A percentile compares a stretch with the other conserved stretches of the same genome.
Evolutionary conservation across 2,888 invertebrate species (phyloP).

Genomic region (Ectropis crepuscularia): DNA sequence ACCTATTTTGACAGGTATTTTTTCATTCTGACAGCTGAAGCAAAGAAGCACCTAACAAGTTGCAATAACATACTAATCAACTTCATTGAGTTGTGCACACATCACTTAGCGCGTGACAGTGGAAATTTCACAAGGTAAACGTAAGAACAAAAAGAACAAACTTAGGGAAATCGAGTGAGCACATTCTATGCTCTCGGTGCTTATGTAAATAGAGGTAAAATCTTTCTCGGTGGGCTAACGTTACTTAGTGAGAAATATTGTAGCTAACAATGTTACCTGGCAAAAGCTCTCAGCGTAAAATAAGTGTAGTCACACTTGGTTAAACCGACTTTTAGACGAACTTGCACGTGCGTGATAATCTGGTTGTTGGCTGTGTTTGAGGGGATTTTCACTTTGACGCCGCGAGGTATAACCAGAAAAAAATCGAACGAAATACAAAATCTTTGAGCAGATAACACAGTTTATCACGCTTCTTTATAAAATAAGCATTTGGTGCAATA

Average conservation of each 20-base stretch:
- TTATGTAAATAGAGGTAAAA: constrained; percentile 38
- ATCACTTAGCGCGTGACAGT: too few relatives aligned
- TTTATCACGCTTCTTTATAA: too few relatives aligned
- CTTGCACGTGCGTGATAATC: constrained; percentile 31
- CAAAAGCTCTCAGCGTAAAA: constrained; percentile 43
- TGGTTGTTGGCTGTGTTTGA: constrained; percentile 26
- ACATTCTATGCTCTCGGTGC: constrained; percentile 22
- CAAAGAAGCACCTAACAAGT: too few relatives aligned
- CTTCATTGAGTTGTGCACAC: too few relatives aligned
- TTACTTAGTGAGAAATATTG: constrained; percentile 35
- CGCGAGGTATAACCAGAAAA: constrained; percentile 13
- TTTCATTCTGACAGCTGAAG: too few relatives aligned
- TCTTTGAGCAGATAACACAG: too few relatives aligned
- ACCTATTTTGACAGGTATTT: too few relatives aligned
- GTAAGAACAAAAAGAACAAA: constrained; percentile 12
- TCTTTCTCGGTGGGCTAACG: constrained; percentile 34
- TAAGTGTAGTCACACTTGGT: constrained; percentile 39
- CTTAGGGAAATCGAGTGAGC: constrained; percentile 21
- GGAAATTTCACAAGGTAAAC: constrained; percentile 5
- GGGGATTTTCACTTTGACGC: constrained; percentile 18
- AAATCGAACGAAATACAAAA: neutral
- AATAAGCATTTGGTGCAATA: too few relatives aligned
- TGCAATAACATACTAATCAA: too few relatives aligned
- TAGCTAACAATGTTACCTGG: constrained; percentile 34
- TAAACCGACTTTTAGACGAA: constrained; percentile 38